phyloP scores from a whole-genome alignment of 2,797 vertebrate species.

The Gadopsis marmoratus region DNA sequence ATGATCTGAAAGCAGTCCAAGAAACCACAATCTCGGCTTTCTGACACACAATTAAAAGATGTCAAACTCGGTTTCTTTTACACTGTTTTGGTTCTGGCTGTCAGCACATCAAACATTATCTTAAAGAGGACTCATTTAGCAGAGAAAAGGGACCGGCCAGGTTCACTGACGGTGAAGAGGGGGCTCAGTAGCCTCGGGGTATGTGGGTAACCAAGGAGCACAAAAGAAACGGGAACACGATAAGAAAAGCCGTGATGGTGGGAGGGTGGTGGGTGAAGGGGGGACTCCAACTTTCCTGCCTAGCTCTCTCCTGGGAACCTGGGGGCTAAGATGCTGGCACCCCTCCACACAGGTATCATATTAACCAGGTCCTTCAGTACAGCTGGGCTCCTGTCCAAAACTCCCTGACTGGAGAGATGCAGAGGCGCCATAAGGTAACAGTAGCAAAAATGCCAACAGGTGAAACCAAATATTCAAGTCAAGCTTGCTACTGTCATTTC shows the following conservation, averaged over 20 bases:
- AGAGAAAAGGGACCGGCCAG: slow-evolving; percentile 76
- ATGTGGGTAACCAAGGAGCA: slow-evolving; percentile 73
- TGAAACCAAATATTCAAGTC: slow-evolving; percentile 93
- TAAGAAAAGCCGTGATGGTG: slow-evolving; percentile 75
- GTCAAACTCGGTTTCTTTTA: slow-evolving; percentile 88
- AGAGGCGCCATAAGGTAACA: slow-evolving; percentile 93
- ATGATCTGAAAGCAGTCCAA: slow-evolving; percentile 78
- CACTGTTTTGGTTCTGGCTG: slow-evolving; percentile 85
- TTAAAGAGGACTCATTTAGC: slow-evolving; percentile 89
- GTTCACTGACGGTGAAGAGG: slow-evolving; percentile 67
- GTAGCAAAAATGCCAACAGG: slow-evolving; percentile 89
- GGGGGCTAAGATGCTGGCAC: slow-evolving; percentile 85
- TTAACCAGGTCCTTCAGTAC: slow-evolving; percentile 88
- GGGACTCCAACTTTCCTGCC: slow-evolving; percentile 81
- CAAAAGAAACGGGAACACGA: slow-evolving; percentile 85
- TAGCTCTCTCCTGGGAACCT: slow-evolving; percentile 88
- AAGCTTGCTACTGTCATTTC: slow-evolving; percentile 85
- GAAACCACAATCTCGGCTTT: slow-evolving; percentile 83
- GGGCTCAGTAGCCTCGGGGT: slow-evolving; percentile 78
- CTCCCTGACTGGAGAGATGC: slow-evolving; percentile 89
- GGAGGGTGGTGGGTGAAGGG: slow-evolving; percentile 15
- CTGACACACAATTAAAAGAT: slow-evolving; percentile 89
- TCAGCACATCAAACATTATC: slow-evolving; percentile 87
- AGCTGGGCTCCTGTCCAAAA: slow-evolving; percentile 90
- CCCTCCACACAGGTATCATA: slow-evolving; percentile 89